Conservation (phyloP, 2,113 vertebrate species). For the Oplegnathus fasciatus region DNA sequence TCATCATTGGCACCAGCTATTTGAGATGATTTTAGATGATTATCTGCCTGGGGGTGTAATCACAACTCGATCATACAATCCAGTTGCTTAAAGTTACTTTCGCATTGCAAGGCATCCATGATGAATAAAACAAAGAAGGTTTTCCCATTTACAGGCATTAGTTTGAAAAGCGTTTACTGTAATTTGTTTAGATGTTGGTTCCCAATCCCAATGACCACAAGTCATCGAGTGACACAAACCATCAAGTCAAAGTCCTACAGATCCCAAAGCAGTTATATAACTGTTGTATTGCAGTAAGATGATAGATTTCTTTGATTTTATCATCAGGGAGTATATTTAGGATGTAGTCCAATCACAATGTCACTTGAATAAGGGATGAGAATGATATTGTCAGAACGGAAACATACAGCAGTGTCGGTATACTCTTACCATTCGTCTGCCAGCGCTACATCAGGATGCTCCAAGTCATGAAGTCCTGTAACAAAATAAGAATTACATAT, state of each 20-base stretch:
- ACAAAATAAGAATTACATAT: conserved; percentile 60
- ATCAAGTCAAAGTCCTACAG: conserved; percentile 50
- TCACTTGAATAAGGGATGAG: not conserved
- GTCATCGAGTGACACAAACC: conserved; percentile 57
- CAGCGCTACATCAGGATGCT: conserved; percentile 97
- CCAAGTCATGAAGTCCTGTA: conserved; percentile 96
- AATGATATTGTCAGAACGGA: not conserved
- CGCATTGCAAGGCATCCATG: not conserved
- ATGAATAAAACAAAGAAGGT: conserved; percentile 24
- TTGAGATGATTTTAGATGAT: not conserved
- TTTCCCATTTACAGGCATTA: conserved; percentile 34
- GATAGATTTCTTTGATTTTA: conserved; percentile 5
- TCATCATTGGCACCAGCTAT: not conserved
- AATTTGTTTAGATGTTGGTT: conserved; percentile 59
- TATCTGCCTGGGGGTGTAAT: not conserved
- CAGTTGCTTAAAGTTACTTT: conserved; percentile 6
- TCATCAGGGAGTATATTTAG: conserved; percentile 13
- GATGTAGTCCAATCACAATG: conserved; percentile 7
- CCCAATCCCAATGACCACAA: conserved; percentile 56
- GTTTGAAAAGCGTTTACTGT: conserved; percentile 53
- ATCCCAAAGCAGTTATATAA: conserved; percentile 29
- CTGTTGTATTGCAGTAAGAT: conserved; percentile 8
- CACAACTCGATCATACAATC: not conserved
- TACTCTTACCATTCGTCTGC: conserved; percentile 95
- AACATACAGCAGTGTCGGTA: conserved; percentile 30